These are phyloP conservation scores for Dichetophora obliterata DNA, from an alignment of 2,888 invertebrate genomes.

Conservation along the genomic window DNA sequence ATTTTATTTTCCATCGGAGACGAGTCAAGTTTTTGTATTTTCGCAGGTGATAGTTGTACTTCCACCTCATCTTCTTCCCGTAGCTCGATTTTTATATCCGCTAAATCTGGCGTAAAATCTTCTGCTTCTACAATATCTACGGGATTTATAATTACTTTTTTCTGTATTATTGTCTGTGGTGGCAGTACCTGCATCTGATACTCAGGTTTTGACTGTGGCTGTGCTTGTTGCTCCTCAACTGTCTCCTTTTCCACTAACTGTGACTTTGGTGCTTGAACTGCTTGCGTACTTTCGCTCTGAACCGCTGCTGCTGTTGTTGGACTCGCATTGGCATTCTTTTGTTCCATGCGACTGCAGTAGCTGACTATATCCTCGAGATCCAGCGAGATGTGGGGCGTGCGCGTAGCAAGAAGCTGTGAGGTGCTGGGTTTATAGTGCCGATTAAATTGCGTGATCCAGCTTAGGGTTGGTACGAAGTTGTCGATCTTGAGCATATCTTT, in stretches of 20 bases:
- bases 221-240: background rate
- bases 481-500: constrained; percentile 62
- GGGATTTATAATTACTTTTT: constrained; percentile 16
- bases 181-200: background rate
- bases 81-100: constrained; percentile 34
- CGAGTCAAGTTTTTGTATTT: constrained; percentile 58
- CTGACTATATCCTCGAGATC: constrained; percentile 63
- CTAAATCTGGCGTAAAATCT: constrained; percentile 15
- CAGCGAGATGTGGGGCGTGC: constrained; percentile 58
- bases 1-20: too few relatives aligned
- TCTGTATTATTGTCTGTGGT: background rate
- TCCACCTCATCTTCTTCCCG: constrained; percentile 49
- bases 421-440: constrained; percentile 52
- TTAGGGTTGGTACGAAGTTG: constrained; percentile 60
- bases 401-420: constrained; percentile 46
- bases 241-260: background rate
- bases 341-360: constrained; percentile 60
- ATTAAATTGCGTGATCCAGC: constrained; percentile 60
- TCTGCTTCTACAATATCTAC: background rate
- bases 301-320: background rate
- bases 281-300: background rate
- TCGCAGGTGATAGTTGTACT: constrained; percentile 49
- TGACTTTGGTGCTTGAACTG: background rate
- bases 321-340: constrained; percentile 49
- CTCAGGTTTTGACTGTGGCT: background rate